These are phyloP conservation scores for mouse (Mus musculus) DNA, from an alignment of 2,113 vertebrate species.

Conservation along the genomic window DNA sequence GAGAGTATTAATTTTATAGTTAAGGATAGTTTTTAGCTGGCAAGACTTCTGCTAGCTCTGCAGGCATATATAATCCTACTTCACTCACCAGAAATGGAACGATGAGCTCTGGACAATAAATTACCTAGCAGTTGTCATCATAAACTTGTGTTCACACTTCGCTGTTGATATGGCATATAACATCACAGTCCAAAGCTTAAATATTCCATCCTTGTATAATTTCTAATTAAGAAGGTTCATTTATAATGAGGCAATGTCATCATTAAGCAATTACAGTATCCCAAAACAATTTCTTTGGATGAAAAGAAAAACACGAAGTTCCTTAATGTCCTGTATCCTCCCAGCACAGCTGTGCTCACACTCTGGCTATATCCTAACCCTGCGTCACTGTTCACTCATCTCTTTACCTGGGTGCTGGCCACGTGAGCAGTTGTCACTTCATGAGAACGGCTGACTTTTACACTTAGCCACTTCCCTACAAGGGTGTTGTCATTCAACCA, in stretches of 20 bases:
- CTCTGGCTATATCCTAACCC: not conserved
- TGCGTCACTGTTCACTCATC: not conserved
- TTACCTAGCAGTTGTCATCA: not conserved
- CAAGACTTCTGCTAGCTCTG: not conserved
- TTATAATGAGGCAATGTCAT: not conserved
- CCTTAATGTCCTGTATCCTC: not conserved
- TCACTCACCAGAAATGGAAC: not conserved
- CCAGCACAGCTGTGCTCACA: not conserved
- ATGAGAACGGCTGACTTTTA: not conserved
- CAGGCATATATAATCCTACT: not conserved
- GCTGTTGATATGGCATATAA: not conserved
- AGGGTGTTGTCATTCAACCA: not conserved
- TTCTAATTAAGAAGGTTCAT: not conserved
- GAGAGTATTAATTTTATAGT: constrained; percentile 19
- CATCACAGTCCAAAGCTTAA: not conserved
- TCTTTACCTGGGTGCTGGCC: not conserved
- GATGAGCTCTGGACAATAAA: not conserved
- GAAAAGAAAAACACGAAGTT: not conserved
- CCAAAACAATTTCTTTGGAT: not conserved
- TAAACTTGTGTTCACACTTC: not conserved
- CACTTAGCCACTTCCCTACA: not conserved
- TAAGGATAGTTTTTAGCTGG: not conserved
- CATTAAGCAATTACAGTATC: not conserved
- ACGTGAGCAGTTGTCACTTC: not conserved
- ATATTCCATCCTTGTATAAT: not conserved